These are phyloP conservation scores for Crocallis elinguaria DNA, from an alignment of 2,888 invertebrate genomes.

Conservation along the genomic window DNA sequence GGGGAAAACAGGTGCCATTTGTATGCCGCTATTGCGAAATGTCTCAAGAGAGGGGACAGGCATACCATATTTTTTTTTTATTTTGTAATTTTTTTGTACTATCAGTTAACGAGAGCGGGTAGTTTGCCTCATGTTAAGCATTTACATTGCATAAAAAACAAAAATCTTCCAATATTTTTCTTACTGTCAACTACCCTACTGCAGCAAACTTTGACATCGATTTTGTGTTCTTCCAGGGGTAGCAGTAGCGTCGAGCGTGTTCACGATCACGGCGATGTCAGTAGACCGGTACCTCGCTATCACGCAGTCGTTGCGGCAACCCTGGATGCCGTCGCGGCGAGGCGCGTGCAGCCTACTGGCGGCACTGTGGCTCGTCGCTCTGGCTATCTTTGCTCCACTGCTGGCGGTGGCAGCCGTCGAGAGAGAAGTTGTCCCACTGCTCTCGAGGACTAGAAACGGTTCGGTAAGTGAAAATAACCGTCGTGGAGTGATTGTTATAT, in stretches of 20 bases:
- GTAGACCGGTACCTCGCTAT: conserved; percentile 91
- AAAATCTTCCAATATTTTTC: too few species aligned
- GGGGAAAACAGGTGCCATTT: too few species aligned
- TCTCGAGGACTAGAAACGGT: conserved; percentile 63
- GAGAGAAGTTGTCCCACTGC: conserved; percentile 65
- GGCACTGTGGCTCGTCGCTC: conserved; percentile 87
- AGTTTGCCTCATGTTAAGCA: too few species aligned
- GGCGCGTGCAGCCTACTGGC: conserved; percentile 87
- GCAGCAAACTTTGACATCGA: too few species aligned
- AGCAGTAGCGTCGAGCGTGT: conserved; percentile 91
- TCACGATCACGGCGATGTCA: conserved; percentile 92
- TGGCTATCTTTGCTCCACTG: conserved; percentile 88
- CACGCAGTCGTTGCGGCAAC: conserved; percentile 89
- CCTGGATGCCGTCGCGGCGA: conserved; percentile 88
- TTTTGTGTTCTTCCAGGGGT: conserved; percentile 84
- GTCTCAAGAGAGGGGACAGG: too few species aligned
- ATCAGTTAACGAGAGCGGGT: too few species aligned
- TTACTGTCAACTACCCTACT: not conserved
- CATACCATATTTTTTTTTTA: too few species aligned
- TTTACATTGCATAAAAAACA: too few species aligned
- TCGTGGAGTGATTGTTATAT: too few species aligned
- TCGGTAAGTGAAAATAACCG: too few species aligned
- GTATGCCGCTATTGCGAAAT: too few species aligned
- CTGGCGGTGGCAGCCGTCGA: conserved; percentile 81
- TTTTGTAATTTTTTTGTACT: too few species aligned